Base-by-base conservation (phyloP, 1,140 invertebrate species). In the Diorhabda elongata region DNA sequence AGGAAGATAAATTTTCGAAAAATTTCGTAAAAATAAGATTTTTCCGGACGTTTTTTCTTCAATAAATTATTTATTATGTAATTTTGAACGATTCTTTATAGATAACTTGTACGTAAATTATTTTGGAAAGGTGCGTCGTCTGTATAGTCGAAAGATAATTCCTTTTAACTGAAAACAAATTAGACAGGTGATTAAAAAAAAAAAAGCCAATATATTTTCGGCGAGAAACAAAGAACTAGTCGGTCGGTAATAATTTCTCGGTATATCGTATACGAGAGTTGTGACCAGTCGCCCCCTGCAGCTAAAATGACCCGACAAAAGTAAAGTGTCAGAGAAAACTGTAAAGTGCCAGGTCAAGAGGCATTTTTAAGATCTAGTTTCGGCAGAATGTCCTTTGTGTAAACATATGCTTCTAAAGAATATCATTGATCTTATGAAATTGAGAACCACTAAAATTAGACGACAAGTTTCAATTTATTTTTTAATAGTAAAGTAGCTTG, bases 291-390 rank as follows among this genome's bases (percentile, higher is more conserved):
- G 71, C 71, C 73, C 73, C 73, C 73, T 66, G 69, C 68, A 57
- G 73, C 56, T 73, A 69, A 67, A 73, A 64, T 69, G 66, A 45
- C 66, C 73, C 73, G 73, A 71, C 73, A 74, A 74, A 74, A 68
- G 69, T 11, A 59, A 67, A 73, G 73, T 74, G 73, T 73, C 71
- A 71, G 70, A 66, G 63, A 57, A 66, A 69, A 65, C 63, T 69
- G 70, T 71, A 69, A 71, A 71, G 64, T 66, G 64, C 44, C 62
- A 69, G 67, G 66, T 64, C 63, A 57, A 64, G 42, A 64, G 52
- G 63, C 11, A 11, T 42, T 60, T 56, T 63, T 63, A 52, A 43
- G 44, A 47, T 44, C 44, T 45, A 47, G 44, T 63, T 63, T 63
- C 61, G 44, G 43, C 44, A 26, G 61, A 63, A 5, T 63, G 61